These are phyloP conservation scores for Mya arenaria DNA, from an alignment of 1,140 invertebrate species.

Conservation along the genomic window DNA sequence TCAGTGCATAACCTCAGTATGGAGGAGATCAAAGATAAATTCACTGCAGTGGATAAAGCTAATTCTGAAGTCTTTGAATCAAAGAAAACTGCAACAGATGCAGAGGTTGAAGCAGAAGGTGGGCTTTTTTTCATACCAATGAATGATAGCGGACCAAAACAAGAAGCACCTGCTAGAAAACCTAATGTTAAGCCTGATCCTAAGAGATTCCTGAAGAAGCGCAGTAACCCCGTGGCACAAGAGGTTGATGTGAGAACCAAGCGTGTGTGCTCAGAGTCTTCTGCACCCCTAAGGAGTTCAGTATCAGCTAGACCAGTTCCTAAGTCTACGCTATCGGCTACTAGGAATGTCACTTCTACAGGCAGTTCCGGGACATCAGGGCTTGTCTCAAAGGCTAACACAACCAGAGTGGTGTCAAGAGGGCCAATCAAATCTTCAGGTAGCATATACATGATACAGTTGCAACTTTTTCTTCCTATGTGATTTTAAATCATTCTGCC, in stretches of 20 bases:
- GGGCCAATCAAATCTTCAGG: too few relatives aligned
- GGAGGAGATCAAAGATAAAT: background rate
- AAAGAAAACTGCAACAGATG: background rate
- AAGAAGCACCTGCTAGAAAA: background rate
- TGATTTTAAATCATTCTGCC: too few relatives aligned
- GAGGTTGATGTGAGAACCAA: slow-evolving; percentile 19
- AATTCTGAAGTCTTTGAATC: background rate
- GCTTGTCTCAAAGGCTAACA: too few relatives aligned
- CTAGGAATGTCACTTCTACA: too few relatives aligned
- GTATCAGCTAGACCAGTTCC: too few relatives aligned
- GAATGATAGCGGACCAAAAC: background rate
- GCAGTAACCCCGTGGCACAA: slow-evolving; percentile 27
- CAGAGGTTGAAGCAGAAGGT: background rate
- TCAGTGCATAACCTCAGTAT: background rate
- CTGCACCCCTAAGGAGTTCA: too few relatives aligned
- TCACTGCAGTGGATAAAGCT: background rate
- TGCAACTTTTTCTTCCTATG: too few relatives aligned
- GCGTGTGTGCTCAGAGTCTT: background rate
- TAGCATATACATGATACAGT: too few relatives aligned
- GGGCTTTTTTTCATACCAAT: slow-evolving; percentile 30
- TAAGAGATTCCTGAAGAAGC: slow-evolving; percentile 31
- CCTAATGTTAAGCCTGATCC: slow-evolving; percentile 1
- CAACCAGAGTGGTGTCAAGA: too few relatives aligned
- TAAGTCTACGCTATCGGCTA: too few relatives aligned
- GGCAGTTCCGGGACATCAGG: too few relatives aligned